phyloP scores from a whole-genome alignment of 2,113 vertebrate species.

The Bos indicus region DNA sequence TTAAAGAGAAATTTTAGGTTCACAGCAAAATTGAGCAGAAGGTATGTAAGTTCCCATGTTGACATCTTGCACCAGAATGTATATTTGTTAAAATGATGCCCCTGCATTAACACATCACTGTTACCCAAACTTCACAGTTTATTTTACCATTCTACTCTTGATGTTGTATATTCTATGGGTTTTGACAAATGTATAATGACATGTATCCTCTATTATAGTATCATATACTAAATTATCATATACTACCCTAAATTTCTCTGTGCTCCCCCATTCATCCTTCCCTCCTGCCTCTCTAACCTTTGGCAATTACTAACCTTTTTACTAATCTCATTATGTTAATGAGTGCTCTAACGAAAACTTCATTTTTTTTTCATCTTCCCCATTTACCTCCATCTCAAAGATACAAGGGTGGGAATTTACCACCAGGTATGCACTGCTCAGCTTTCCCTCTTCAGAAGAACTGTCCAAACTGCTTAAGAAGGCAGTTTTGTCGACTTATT shows the following conservation, averaged over 20 bases:
- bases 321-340: not conserved
- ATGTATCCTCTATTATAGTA: not conserved
- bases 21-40: not conserved
- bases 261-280: not conserved
- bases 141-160: not conserved
- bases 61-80: no score
- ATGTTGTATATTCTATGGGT: not conserved
- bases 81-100: not conserved
- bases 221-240: not conserved
- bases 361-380: not conserved
- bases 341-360: constrained; percentile 63
- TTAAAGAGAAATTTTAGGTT: not conserved
- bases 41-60: not conserved
- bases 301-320: not conserved
- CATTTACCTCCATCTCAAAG: not conserved
- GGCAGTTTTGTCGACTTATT: constrained; percentile 86
- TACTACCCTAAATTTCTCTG: not conserved
- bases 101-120: not conserved
- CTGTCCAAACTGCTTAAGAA: constrained; percentile 91
- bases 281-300: not conserved
- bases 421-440: not conserved
- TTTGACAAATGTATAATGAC: not conserved
- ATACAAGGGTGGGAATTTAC: not conserved
- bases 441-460: constrained; percentile 92
- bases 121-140: not conserved